Base-by-base conservation (phyloP, 2,888 invertebrate species). In the Bugula neritina region DNA sequence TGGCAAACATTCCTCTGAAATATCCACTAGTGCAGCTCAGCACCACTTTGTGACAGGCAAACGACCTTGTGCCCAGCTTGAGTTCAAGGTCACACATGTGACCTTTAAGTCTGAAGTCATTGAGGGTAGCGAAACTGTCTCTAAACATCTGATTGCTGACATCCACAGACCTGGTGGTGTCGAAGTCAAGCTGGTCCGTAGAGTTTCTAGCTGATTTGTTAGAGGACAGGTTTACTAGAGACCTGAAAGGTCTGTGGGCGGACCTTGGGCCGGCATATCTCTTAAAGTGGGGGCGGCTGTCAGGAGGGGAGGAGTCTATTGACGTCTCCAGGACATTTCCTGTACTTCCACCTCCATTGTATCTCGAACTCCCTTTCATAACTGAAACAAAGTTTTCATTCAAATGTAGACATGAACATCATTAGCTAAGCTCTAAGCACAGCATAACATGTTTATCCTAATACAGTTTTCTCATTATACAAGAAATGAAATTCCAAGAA, bases 1-100 rank as follows among this genome's bases (percentile, higher is more conserved):
- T 82, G 29, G 80, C 79, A 76, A 86, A 86, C 86, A 86, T 86
- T 52, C 83, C 81, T 31, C 80, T 78, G 76, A 86, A 86, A 75
- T 86, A 86, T 23, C 83, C 81, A 75, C 85, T 85, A 23, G 82
- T 77, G 69, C 84, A 83, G 0, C 86, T 84, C 69, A 86, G 77
- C 43, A 86, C 82, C 55, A 84, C 79, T 5, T 84, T 78, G 77
- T 86, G 86, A 74, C 84, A 84, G 69, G 76, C 76, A 52, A 84
- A 78, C 0, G 79, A 76, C 63, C 78, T 80, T 21, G 73, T 75
- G 1, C 81, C 81, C 63, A 77, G 77, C 71, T 75, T 75, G 17
- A 84, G 78, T 72, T 82, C 82, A 52, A 84, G 78, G 76, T 84
- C 84, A 77, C 82, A 84, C n/a, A 84, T 77, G 54, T 80, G 77